phyloP scores from a whole-genome alignment of 2,113 vertebrate species.

The Lepus europaeus region DNA sequence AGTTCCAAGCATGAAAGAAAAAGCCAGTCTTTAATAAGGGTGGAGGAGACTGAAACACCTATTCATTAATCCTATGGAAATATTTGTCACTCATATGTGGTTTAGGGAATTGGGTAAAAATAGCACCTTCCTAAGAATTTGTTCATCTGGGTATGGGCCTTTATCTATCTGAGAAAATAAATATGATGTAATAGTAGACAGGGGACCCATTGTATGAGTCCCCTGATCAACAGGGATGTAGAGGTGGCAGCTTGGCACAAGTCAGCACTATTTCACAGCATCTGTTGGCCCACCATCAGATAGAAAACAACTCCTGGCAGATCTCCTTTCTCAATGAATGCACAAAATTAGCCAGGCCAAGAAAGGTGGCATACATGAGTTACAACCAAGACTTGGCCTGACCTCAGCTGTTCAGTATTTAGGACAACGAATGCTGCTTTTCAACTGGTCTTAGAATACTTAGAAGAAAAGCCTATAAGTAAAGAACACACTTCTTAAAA shows the following conservation, averaged over 20 bases:
- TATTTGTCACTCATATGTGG: conserved; percentile 72
- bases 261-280: conserved; percentile 59
- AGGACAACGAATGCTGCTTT: conserved; percentile 57
- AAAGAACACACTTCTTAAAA: not conserved
- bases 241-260: conserved; percentile 62
- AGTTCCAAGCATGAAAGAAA: conserved; percentile 81
- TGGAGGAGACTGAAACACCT: conserved; percentile 79
- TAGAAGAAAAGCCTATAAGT: conserved; percentile 62
- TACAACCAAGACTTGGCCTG: conserved; percentile 52
- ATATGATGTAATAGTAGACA: conserved; percentile 50
- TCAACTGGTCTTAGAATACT: conserved; percentile 49
- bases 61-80: conserved; percentile 84
- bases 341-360: conserved; percentile 64
- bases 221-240: conserved; percentile 33
- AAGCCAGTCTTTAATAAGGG: conserved; percentile 82
- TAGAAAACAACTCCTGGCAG: conserved; percentile 64
- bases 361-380: conserved; percentile 68
- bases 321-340: conserved; percentile 55
- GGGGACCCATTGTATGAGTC: conserved; percentile 3
- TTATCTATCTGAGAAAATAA: conserved; percentile 72
- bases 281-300: conserved; percentile 58
- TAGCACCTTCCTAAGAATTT: conserved; percentile 63
- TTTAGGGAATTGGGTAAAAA: conserved; percentile 76
- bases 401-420: conserved; percentile 57
- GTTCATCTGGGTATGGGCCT: conserved; percentile 53